A percentile compares a stretch with the other conserved stretches of the same genome.
phyloP scores from a whole-genome alignment of 2,113 vertebrate species.

The Nipponia nippon region DNA sequence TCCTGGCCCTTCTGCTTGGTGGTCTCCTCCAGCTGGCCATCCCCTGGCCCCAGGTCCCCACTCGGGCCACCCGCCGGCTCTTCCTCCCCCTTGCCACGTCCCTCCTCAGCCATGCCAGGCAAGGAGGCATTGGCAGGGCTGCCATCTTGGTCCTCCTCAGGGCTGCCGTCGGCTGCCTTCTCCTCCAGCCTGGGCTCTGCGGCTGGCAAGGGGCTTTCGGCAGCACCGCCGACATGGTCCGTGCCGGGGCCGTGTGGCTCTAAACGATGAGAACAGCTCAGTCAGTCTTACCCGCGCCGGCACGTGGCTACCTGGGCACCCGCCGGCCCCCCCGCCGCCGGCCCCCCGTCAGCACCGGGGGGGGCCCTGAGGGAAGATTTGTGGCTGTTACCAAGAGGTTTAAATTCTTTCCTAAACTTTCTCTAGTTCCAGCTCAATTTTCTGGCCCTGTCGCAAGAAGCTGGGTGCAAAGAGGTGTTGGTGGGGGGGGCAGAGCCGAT shows the following conservation, averaged over 20 bases:
- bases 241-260: slow-evolving; percentile 66
- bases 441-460: slow-evolving; percentile 18
- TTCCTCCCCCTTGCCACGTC: not conserved
- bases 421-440: not conserved
- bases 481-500: not conserved
- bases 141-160: slow-evolving; percentile 6
- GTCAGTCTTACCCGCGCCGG: slow-evolving; percentile 61
- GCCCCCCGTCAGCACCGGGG: rapidly evolving
- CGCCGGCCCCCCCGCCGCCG: rapidly evolving
- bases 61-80: not conserved
- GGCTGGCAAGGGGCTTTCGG: slow-evolving; percentile 55
- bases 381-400: not conserved
- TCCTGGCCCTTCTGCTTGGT: not conserved
- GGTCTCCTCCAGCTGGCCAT: not conserved
- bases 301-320: rapidly evolving
- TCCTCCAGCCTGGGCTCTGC: slow-evolving; percentile 64
- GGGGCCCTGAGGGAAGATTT: not conserved
- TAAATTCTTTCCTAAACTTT: slow-evolving; percentile 13
- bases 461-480: slow-evolving; percentile 30
- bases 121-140: not conserved
- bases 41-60: not conserved
- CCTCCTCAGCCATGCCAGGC: not conserved
- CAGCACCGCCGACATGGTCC: slow-evolving; percentile 63
- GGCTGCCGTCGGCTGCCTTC: not conserved
- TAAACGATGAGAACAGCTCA: slow-evolving; percentile 81